Evolutionary conservation across 2,888 invertebrate species (phyloP).

Genomic region (Rhodophaea formosa): DNA sequence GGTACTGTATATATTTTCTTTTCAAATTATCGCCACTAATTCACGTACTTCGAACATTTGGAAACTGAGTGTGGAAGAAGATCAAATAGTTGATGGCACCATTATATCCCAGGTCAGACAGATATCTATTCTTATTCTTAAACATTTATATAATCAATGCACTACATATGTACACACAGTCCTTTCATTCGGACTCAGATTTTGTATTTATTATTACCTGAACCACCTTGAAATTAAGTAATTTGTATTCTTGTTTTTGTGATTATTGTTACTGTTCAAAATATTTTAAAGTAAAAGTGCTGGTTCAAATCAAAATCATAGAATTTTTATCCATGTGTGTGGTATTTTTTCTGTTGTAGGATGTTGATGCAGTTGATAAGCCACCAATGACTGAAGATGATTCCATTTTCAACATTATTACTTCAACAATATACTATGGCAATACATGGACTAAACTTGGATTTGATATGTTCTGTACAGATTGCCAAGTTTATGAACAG

Average conservation of each 20-base stretch:
- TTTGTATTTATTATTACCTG: constrained; percentile 32
- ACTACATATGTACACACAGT: constrained; percentile 36
- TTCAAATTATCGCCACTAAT: constrained; percentile 87
- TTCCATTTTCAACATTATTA: constrained; percentile 87
- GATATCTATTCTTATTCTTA: constrained; percentile 34
- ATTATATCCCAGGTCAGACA: constrained; percentile 78
- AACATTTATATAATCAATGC: constrained; percentile 63
- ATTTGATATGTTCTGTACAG: constrained; percentile 83
- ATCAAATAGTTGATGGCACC: constrained; percentile 86
- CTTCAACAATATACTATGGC: constrained; percentile 85
- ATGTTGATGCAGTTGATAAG: constrained; percentile 73
- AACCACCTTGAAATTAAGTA: constrained; percentile 43
- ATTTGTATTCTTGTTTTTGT: background rate
- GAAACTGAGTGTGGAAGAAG: constrained; percentile 89
- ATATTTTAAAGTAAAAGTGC: background rate
- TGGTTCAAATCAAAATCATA: background rate
- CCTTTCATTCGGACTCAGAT: constrained; percentile 31
- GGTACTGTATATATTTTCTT: constrained; percentile 85
- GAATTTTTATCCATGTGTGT: background rate
- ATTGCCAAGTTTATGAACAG: constrained; percentile 80
- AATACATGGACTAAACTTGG: constrained; percentile 85
- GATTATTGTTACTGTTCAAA: background rate
- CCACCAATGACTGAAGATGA: constrained; percentile 81
- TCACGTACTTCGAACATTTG: constrained; percentile 91
- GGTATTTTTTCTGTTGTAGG: constrained; percentile 47